These are phyloP conservation scores for Syrphus vitripennis DNA, from an alignment of 2,888 invertebrate species.

Conservation along the genomic window DNA sequence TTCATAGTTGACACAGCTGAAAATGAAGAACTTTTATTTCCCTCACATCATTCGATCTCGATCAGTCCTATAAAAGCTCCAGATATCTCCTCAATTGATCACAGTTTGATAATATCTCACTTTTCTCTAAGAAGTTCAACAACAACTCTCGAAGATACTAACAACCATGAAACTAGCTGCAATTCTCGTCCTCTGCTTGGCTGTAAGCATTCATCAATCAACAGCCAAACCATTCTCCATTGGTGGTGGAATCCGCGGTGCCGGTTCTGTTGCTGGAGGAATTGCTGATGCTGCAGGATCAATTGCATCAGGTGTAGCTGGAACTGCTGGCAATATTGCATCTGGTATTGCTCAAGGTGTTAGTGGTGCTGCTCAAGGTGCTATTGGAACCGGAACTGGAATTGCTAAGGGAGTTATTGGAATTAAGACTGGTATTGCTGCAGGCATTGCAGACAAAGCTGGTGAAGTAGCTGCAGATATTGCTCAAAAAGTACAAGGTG, in stretches of 20 bases:
- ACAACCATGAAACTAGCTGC: slow-evolving; percentile 40
- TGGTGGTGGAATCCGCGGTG: background rate
- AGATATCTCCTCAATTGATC: background rate
- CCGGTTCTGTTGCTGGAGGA: slow-evolving; percentile 12
- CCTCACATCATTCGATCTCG: background rate
- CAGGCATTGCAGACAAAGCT: background rate
- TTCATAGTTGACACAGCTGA: background rate
- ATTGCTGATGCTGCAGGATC: background rate
- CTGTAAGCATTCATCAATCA: slow-evolving; percentile 24
- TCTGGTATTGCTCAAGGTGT: background rate
- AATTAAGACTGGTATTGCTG: background rate
- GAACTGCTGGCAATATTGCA: slow-evolving; percentile 12
- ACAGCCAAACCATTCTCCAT: background rate
- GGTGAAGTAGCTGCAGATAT: background rate
- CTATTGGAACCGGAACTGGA: background rate
- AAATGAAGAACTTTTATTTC: background rate
- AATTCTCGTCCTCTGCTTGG: slow-evolving; percentile 45
- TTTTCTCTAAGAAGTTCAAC: slow-evolving; percentile 1
- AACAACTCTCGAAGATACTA: background rate
- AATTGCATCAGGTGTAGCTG: background rate
- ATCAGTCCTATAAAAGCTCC: slow-evolving; percentile 36
- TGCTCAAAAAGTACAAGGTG: background rate
- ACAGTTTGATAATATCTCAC: slow-evolving; percentile 49
- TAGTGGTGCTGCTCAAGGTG: slow-evolving; percentile 5
- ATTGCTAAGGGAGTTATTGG: slow-evolving; percentile 5